Evolutionary conservation across 1,140 invertebrate genomes (phyloP), one percentile per base, ranked within the genome.

Genomic region (Drosophila mojavensis): DNA sequence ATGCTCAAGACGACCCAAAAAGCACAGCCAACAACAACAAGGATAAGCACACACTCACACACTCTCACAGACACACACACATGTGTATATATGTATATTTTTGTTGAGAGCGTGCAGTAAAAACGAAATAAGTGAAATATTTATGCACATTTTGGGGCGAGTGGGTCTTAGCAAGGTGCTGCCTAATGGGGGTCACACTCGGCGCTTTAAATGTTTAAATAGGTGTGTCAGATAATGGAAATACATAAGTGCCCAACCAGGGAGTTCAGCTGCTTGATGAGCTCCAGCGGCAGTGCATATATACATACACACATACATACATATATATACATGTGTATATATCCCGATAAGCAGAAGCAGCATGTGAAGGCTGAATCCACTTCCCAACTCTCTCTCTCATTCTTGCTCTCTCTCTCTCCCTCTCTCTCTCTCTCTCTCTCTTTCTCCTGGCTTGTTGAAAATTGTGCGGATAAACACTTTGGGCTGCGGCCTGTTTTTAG

Each of bases 221-320:
- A 88, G 84, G 80, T 88, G 84, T 88, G 84, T 75, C 80, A 84
- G 84, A 88, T 88, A 88, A 88, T 88, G 84, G 88, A 89, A 89
- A 89, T 89, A 48, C 58, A 60, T 60, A 88, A 88, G 84, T 78
- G 81, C 74, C 61, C 80, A 68, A 24, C 71, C 39, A 58, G 84
- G 84, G 84, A 81, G 55, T 72, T 72, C 26, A 48, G 51, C 28
- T 33, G 48, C 74, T 56, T 61, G 78, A 75, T 59, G 60, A 78
- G 59, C 75, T 63, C 54, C 24, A 59, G 30, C 45, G 3, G n/a
- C 5, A 20, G 15, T 20, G 6, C 7, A 3, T 33, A 5, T 20
- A 5, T 26, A 11, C 39, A 28, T 28, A 30, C 4, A 30, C 1
- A 30, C 28, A 30, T 5, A 30, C 28, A 30, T 6, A 30, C 28